These are phyloP conservation scores for Channa striata DNA, from an alignment of 2,797 vertebrate genomes.

Conservation along the genomic window DNA sequence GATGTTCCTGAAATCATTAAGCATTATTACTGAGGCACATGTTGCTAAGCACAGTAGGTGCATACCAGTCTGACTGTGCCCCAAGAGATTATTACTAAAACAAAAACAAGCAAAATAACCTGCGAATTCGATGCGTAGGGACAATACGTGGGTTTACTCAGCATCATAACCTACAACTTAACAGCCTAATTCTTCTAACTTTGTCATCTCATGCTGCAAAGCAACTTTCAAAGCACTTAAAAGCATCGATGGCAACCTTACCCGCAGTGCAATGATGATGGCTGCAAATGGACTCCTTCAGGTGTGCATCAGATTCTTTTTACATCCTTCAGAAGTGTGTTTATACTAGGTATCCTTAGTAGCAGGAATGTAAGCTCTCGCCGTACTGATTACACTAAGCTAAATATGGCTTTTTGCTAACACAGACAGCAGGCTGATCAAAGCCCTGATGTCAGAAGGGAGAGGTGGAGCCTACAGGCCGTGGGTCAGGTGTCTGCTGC, in stretches of 20 bases:
- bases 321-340: slow-evolving; percentile 76
- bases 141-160: neutral
- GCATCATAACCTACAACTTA: neutral
- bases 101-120: slow-evolving; percentile 36
- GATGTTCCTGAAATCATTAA: slow-evolving; percentile 39
- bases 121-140: neutral
- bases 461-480: slow-evolving; percentile 71
- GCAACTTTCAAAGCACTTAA: slow-evolving; percentile 16
- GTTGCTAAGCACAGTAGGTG: slow-evolving; percentile 39
- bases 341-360: slow-evolving; percentile 71
- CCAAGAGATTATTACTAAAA: slow-evolving; percentile 31
- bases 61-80: slow-evolving; percentile 50
- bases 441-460: slow-evolving; percentile 80
- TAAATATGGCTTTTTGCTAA: slow-evolving; percentile 85
- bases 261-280: slow-evolving; percentile 43
- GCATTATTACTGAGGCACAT: slow-evolving; percentile 32
- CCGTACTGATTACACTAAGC: slow-evolving; percentile 78
- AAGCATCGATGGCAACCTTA: slow-evolving; percentile 60
- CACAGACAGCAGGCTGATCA: slow-evolving; percentile 81
- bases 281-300: slow-evolving; percentile 55
- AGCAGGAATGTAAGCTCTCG: slow-evolving; percentile 71
- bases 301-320: slow-evolving; percentile 63
- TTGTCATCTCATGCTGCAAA: slow-evolving; percentile 6
- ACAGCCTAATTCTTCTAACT: neutral
- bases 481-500: slow-evolving; percentile 76